Evolutionary conservation across 1,140 invertebrate species (phyloP).

Genomic region (Pomphorhynchus laevis): DNA sequence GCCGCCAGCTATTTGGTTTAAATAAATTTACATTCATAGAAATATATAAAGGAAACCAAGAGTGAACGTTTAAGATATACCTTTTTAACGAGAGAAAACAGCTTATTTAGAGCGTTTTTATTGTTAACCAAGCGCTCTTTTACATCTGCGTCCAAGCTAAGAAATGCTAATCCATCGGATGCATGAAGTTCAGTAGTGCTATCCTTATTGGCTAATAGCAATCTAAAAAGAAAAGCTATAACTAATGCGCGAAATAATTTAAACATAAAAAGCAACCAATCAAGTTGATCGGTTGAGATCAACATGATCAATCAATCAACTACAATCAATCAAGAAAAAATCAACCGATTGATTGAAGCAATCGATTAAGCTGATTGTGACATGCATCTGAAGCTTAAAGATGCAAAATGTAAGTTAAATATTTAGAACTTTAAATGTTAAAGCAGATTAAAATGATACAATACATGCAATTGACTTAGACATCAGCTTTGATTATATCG

Average conservation of each 20-base stretch:
- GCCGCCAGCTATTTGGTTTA: no score
- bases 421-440: no score
- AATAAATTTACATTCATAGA: no score
- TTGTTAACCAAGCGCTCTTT: constrained; percentile 81
- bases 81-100: constrained; percentile 26
- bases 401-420: no score
- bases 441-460: no score
- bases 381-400: no score
- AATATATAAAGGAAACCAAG: not conserved
- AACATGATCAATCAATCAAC: no score
- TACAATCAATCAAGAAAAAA: no score
- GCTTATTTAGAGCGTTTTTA: constrained; percentile 34
- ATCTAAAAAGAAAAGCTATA: constrained; percentile 24
- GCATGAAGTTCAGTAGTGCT: constrained; percentile 65
- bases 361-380: constrained; percentile 3
- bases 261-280: constrained; percentile 10
- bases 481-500: no score
- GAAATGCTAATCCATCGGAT: constrained; percentile 71
- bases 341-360: not conserved
- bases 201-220: constrained; percentile 47
- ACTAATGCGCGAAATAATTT: constrained; percentile 5
- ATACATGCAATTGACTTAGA: no score
- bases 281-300: no score
- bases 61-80: not conserved
- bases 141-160: constrained; percentile 83